These are phyloP conservation scores for Mythimna pallens DNA, from an alignment of 2,888 invertebrate species.

Conservation along the genomic window DNA sequence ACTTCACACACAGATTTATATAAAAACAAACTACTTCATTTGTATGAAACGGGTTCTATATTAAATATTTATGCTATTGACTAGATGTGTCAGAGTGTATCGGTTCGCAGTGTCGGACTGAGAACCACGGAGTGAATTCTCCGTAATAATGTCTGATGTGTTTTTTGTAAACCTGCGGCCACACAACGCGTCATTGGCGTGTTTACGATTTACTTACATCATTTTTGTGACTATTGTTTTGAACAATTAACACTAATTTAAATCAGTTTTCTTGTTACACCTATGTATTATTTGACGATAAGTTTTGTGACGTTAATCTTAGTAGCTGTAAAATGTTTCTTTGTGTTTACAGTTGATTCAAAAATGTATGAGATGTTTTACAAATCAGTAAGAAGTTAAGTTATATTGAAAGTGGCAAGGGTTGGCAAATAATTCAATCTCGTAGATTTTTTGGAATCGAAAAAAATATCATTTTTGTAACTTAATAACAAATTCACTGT, in stretches of 20 bases:
- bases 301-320: neutral
- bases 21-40: conserved; percentile 30
- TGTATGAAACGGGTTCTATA: conserved; percentile 11
- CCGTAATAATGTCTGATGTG: conserved; percentile 11
- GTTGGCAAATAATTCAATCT: too few species aligned
- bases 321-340: neutral
- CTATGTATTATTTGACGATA: neutral
- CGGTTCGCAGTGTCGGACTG: conserved; percentile 41
- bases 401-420: too few species aligned
- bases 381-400: too few species aligned
- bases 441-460: too few species aligned
- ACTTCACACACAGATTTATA: conserved; percentile 26
- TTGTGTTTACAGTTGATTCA: neutral
- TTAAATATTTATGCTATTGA: conserved; percentile 31
- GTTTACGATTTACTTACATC: neutral
- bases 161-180: conserved; percentile 35
- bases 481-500: too few species aligned
- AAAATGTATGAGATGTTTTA: neutral
- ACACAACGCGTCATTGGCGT: conserved; percentile 4
- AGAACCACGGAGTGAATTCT: neutral
- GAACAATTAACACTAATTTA: neutral
- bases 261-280: neutral
- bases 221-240: neutral
- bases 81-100: conserved; percentile 54
- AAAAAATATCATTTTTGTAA: too few species aligned